A percentile compares a stretch with the other conserved stretches of the same genome.
Evolutionary conservation across 2,797 vertebrate species (phyloP).

Genomic region (Notoglanidium macrostoma): DNA sequence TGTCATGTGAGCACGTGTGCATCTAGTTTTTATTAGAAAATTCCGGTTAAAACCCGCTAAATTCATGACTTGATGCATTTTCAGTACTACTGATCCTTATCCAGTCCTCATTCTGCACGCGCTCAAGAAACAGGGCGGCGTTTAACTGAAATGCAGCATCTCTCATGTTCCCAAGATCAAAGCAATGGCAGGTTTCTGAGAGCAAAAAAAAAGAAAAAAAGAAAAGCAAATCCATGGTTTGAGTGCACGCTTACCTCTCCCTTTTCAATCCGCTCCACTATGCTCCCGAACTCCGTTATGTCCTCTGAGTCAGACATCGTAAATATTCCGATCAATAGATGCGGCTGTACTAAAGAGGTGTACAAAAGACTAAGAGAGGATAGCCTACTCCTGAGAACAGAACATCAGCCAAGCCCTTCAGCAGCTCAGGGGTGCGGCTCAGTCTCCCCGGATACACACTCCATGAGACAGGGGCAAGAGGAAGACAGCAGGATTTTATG

Average conservation of each 20-base stretch:
- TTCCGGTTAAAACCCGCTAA: too few relatives aligned
- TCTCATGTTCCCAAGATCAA: conserved; percentile 3
- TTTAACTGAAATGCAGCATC: conserved; percentile 4
- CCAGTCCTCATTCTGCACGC: neutral
- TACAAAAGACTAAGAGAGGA: neutral
- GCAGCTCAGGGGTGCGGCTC: conserved; percentile 27
- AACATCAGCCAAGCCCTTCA: neutral
- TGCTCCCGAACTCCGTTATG: conserved; percentile 81
- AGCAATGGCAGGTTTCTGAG: conserved; percentile 10
- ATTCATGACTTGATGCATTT: neutral
- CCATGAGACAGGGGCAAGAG: neutral
- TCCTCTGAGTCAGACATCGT: conserved; percentile 82
- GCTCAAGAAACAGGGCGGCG: neutral
- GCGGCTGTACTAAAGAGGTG: neutral
- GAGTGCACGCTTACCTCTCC: conserved; percentile 81
- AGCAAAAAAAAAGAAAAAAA: neutral
- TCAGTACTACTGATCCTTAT: neutral
- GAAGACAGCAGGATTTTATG: neutral
- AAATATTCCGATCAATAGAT: neutral
- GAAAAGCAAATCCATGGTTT: neutral
- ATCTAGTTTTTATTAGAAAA: neutral
- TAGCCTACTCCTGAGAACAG: neutral
- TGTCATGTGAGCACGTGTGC: neutral
- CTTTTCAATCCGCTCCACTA: conserved; percentile 83
- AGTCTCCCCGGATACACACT: conserved; percentile 19